Conservation (phyloP, 2,113 vertebrate species). For the Strix uralensis region DNA sequence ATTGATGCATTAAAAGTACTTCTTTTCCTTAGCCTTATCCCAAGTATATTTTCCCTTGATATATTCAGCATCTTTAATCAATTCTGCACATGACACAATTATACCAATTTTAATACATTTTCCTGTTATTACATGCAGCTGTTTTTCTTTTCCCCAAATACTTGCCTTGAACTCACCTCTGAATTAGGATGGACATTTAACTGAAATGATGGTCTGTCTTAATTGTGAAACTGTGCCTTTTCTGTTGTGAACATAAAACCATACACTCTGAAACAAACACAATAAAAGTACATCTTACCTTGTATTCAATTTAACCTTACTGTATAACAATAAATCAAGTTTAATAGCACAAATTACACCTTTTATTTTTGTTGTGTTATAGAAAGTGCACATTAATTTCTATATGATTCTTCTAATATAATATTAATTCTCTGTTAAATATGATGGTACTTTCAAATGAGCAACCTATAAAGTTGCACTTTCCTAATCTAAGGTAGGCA, state of each 20-base stretch:
- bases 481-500: background rate
- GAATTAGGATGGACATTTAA: background rate
- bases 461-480: background rate
- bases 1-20: background rate
- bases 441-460: background rate
- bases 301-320: background rate
- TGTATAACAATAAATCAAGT: background rate
- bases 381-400: background rate
- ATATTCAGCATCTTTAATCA: background rate
- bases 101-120: background rate
- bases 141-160: background rate
- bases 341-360: background rate
- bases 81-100: background rate
- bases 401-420: background rate
- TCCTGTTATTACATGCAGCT: background rate
- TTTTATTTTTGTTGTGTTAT: background rate
- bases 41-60: background rate
- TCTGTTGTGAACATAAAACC: background rate
- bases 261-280: background rate
- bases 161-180: background rate
- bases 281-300: background rate
- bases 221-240: background rate
- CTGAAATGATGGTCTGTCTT: background rate
- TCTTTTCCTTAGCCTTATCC: background rate
- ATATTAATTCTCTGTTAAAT: slow-evolving; percentile 17